phyloP scores from a whole-genome alignment of 2,113 vertebrate species.

The Bostrychus sinensis region DNA sequence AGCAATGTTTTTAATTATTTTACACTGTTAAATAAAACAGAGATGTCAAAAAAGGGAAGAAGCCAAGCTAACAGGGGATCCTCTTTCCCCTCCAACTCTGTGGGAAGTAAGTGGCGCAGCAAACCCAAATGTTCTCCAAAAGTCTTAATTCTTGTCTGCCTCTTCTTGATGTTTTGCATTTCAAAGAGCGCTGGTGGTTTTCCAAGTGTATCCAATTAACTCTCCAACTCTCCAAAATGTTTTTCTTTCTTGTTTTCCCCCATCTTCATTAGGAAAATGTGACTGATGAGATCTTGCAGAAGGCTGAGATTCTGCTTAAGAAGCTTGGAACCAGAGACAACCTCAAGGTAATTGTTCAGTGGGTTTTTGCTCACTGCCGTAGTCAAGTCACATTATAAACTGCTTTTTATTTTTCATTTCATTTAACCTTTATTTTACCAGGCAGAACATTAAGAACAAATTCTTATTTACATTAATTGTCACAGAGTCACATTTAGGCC shows the following conservation, averaged over 20 bases:
- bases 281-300: slow-evolving; percentile 66
- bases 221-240: slow-evolving; percentile 41
- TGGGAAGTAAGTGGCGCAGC: slow-evolving; percentile 50
- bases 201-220: slow-evolving; percentile 75
- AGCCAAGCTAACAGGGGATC: slow-evolving; percentile 31
- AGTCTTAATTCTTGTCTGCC: slow-evolving; percentile 48
- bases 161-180: slow-evolving; percentile 62
- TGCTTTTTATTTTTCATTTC: no score
- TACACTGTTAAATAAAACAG: slow-evolving; percentile 41
- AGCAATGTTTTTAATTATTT: slow-evolving; percentile 35
- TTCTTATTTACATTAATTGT: no score
- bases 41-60: slow-evolving; percentile 10
- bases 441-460: no score
- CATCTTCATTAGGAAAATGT: slow-evolving; percentile 67
- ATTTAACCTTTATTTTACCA: no score
- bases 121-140: slow-evolving; percentile 25
- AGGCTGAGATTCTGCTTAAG: slow-evolving; percentile 80
- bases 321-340: slow-evolving; percentile 90
- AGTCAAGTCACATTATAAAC: slow-evolving; percentile 1
- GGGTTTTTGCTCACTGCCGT: not conserved
- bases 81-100: slow-evolving; percentile 17
- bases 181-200: slow-evolving; percentile 63
- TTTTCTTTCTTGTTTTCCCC: slow-evolving; percentile 21
- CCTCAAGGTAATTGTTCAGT: slow-evolving; percentile 81
- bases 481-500: slow-evolving; percentile 4